Evolutionary conservation across 2,113 vertebrate genomes (phyloP).

Genomic region (Hippocampus mohnikei): DNA sequence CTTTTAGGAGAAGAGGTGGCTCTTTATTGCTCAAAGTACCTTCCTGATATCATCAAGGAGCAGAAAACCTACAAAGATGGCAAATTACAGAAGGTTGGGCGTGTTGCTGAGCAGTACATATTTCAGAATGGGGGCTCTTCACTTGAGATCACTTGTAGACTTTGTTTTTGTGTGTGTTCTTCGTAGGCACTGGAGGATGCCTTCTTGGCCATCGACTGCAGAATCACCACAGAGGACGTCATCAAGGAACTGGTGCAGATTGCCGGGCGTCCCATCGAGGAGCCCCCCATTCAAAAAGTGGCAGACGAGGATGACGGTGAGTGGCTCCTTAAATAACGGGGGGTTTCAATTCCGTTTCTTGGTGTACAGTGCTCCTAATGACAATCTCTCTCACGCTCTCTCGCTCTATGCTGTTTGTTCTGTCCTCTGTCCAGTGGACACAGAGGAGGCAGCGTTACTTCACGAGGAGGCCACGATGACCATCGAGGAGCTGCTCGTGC

Average conservation of each 20-base stretch:
- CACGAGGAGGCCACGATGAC: slow-evolving; percentile 98
- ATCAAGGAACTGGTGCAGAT: slow-evolving; percentile 94
- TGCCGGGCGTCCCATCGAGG: slow-evolving; percentile 85
- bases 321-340: slow-evolving; percentile 27
- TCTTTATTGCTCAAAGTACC: slow-evolving; percentile 96
- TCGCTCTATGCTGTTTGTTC: background rate
- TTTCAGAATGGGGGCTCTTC: background rate
- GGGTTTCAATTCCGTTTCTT: background rate
- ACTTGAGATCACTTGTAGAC: background rate
- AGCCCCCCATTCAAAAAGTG: slow-evolving; percentile 85
- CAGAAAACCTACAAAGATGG: slow-evolving; percentile 96
- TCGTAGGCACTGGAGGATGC: slow-evolving; percentile 91
- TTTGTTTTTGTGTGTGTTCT: slow-evolving; percentile 6
- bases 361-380: background rate
- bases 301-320: slow-evolving; percentile 97
- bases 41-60: slow-evolving; percentile 94
- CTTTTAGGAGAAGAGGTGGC: slow-evolving; percentile 93
- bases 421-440: slow-evolving; percentile 81
- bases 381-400: too few species aligned
- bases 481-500: slow-evolving; percentile 93
- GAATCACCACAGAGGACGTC: slow-evolving; percentile 90
- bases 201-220: slow-evolving; percentile 90
- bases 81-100: slow-evolving; percentile 90
- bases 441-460: slow-evolving; percentile 91
- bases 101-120: background rate